phyloP scores from a whole-genome alignment of 1,140 invertebrate species.

The Camponotus floridanus region DNA sequence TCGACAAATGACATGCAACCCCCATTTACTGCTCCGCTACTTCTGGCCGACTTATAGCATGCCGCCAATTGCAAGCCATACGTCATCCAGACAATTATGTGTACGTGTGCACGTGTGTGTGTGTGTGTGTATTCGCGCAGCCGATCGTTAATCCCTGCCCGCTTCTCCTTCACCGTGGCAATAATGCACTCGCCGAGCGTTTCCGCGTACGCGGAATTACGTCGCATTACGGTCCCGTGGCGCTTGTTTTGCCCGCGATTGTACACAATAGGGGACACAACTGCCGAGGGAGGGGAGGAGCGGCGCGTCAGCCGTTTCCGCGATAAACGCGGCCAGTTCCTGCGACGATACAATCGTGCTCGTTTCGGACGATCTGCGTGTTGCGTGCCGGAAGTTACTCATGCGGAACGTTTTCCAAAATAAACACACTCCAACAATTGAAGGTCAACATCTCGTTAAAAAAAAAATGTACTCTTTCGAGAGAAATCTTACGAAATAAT shows the following conservation, averaged over 20 bases:
- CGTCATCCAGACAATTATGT: slow-evolving; percentile 35
- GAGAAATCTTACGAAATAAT: not conserved
- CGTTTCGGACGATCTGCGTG: not conserved
- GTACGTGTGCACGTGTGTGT: not conserved
- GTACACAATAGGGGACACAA: no score
- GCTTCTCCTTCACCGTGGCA: slow-evolving; percentile 45
- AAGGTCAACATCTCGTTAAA: not conserved
- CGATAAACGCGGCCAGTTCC: slow-evolving; percentile 27
- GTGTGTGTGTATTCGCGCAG: not conserved
- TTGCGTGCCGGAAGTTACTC: not conserved
- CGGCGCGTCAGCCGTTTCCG: not conserved
- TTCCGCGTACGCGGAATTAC: slow-evolving; percentile 47
- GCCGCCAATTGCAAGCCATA: slow-evolving; percentile 25
- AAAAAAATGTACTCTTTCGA: not conserved
- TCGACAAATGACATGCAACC: slow-evolving; percentile 55
- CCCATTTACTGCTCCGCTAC: slow-evolving; percentile 53
- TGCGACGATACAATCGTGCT: not conserved
- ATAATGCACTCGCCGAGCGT: slow-evolving; percentile 30
- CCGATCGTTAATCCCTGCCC: slow-evolving; percentile 57
- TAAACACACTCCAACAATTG: not conserved
- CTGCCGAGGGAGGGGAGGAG: no score
- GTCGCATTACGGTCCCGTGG: slow-evolving; percentile 21
- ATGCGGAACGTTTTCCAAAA: not conserved
- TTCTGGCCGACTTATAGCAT: slow-evolving; percentile 55
- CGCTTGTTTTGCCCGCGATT: slow-evolving; percentile 8